A percentile compares a stretch with the other conserved stretches of the same genome.
Evolutionary conservation across 2,888 invertebrate species (phyloP).

Genomic region (Apeira syringaria): DNA sequence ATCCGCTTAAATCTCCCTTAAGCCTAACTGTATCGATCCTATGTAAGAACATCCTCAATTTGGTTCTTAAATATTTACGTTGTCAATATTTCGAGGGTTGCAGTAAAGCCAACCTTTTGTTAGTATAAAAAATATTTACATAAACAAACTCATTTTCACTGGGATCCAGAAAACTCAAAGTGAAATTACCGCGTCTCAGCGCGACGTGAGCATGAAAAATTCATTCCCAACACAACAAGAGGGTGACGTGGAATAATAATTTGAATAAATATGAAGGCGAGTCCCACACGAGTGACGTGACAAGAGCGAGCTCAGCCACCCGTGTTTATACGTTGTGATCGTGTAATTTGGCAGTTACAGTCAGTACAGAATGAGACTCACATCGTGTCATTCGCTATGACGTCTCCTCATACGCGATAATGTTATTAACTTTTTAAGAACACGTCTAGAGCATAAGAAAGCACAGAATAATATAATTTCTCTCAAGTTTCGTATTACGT

Average conservation of each 20-base stretch:
- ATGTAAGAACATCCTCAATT: too few species aligned
- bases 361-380: slow-evolving; percentile 51
- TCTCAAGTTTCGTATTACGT: slow-evolving; percentile 40
- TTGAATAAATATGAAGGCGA: slow-evolving; percentile 77
- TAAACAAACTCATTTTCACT: slow-evolving; percentile 72
- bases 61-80: slow-evolving; percentile 55
- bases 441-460: slow-evolving; percentile 49
- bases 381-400: slow-evolving; percentile 61
- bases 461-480: slow-evolving; percentile 48
- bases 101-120: slow-evolving; percentile 49
- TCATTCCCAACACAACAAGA: slow-evolving; percentile 76
- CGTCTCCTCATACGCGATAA: slow-evolving; percentile 64
- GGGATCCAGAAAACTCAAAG: slow-evolving; percentile 72
- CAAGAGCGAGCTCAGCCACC: slow-evolving; percentile 70
- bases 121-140: slow-evolving; percentile 57
- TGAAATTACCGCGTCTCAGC: slow-evolving; percentile 75
- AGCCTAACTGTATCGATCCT: too few species aligned
- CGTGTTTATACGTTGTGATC: slow-evolving; percentile 74
- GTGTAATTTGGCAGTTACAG: slow-evolving; percentile 72
- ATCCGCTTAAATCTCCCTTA: too few species aligned
- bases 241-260: slow-evolving; percentile 77
- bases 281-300: slow-evolving; percentile 66
- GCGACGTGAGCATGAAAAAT: slow-evolving; percentile 80
- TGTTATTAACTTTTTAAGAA: slow-evolving; percentile 72
- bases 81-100: slow-evolving; percentile 49